Evolutionary conservation across 1,140 invertebrate genomes (phyloP).

Genomic region (Parasteatoda tepidariorum): DNA sequence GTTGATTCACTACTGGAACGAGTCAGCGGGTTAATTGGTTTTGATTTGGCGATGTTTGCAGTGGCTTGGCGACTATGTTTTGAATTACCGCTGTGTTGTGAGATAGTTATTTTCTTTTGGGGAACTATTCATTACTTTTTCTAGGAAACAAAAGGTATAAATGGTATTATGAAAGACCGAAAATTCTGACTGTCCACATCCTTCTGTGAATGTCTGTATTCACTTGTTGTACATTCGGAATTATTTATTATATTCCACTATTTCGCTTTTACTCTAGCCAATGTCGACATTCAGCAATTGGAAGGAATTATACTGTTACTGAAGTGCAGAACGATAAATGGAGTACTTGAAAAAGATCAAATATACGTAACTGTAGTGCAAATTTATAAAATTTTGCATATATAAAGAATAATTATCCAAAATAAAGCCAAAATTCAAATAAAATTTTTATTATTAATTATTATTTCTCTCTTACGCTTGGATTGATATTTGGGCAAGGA

Average conservation of each 20-base stretch:
- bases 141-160: neutral
- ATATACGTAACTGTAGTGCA: too few species aligned
- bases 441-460: too few species aligned
- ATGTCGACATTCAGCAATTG: too few species aligned
- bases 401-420: too few species aligned
- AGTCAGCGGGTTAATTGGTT: neutral
- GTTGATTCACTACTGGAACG: neutral
- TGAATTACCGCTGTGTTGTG: neutral
- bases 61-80: neutral
- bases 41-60: neutral
- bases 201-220: neutral
- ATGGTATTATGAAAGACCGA: too few species aligned
- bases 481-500: too few species aligned
- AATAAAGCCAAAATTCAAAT: too few species aligned
- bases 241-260: neutral
- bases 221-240: neutral
- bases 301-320: too few species aligned
- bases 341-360: too few species aligned
- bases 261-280: neutral
- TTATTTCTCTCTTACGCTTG: too few species aligned
- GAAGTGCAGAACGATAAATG: too few species aligned
- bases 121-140: neutral
- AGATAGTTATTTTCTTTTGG: neutral
- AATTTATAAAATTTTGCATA: too few species aligned
- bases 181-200: neutral